Base-by-base conservation (phyloP, 2,113 vertebrate species). In the Thryonomys swinderianus region DNA sequence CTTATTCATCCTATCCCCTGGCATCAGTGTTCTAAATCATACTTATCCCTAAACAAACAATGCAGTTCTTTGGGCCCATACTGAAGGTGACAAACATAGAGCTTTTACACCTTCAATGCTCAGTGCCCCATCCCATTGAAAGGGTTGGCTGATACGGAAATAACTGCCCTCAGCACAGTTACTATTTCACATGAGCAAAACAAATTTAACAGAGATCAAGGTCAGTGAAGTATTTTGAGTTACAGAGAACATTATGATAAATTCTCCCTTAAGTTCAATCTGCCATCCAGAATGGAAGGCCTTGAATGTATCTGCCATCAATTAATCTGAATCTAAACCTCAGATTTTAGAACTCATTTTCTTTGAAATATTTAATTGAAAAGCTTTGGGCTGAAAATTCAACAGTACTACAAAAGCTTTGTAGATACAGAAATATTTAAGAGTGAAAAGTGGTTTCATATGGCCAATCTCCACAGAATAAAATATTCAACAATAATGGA, bases 361-460 rank as follows among this genome's bases (percentile, higher is more conserved):
- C 78, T 88, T 92, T 34, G 85, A 6, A 90, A 88, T 90, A 81
- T 37, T 91, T 85, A 55, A 84, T 14, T 93, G 51, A 85, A 92
- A 8, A 88, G 73, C 53, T 83, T 10, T 88, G 37, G n/a, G 91
- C 17, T 87, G n/a, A 92, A 27, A 85, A 81, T 85, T 92, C 42
- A 10, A 62, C 12, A 21, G 3, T 21, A 93, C 23, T 74, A 25
- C 45, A 45, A 92, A 90, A 7, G 20, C 1, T 80, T 96, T 76
- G 40, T 83, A 78, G 42, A 61, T 66, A 85, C 0, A 81, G 25
- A 93, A 94, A 74, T 27, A 83, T 6, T 16, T 87, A 84, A 92
- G 37, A 18, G 4, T 62, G 51, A 23, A 55, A 94, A 78, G 76
- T 42, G 48, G 61, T 85, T 90, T 95, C 73, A 82, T 40, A 81